Percentiles rank a stretch among this genome's conserved stretches.
Conservation (phyloP, 2,113 vertebrate genomes). For the Ondatra zibethicus region DNA sequence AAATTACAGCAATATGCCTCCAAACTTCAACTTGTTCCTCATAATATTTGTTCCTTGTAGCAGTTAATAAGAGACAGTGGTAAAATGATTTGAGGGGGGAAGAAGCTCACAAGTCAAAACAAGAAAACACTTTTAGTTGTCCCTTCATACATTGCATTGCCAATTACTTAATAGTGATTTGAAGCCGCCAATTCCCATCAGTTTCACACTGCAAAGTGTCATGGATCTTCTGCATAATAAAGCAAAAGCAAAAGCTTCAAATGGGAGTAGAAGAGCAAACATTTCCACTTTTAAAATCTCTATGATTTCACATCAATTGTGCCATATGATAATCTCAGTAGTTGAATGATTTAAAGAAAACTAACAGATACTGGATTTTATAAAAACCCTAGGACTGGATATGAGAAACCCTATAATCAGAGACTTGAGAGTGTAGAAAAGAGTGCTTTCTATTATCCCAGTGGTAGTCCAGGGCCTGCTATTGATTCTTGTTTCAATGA, state of each 20-base stretch:
- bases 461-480: not conserved
- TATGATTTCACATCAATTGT: not conserved
- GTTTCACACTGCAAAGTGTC: not conserved
- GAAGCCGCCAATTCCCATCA: slow-evolving; percentile 4
- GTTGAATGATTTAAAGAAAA: not conserved
- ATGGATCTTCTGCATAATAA: not conserved
- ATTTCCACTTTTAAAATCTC: not conserved
- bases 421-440: not conserved
- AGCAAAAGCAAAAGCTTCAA: not conserved
- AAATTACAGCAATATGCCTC: slow-evolving; percentile 52
- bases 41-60: slow-evolving; percentile 48
- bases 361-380: not conserved
- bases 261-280: not conserved
- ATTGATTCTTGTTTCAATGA: not conserved
- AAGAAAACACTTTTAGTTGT: not conserved
- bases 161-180: slow-evolving; percentile 17
- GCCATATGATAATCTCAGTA: not conserved
- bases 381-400: not conserved
- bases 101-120: slow-evolving; percentile 6
- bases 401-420: not conserved
- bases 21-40: slow-evolving; percentile 50
- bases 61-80: slow-evolving; percentile 23
- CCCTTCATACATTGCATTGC: not conserved
- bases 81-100: not conserved
- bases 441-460: not conserved